phyloP scores from a whole-genome alignment of 2,113 vertebrate species.

The Casuarius casuarius region DNA sequence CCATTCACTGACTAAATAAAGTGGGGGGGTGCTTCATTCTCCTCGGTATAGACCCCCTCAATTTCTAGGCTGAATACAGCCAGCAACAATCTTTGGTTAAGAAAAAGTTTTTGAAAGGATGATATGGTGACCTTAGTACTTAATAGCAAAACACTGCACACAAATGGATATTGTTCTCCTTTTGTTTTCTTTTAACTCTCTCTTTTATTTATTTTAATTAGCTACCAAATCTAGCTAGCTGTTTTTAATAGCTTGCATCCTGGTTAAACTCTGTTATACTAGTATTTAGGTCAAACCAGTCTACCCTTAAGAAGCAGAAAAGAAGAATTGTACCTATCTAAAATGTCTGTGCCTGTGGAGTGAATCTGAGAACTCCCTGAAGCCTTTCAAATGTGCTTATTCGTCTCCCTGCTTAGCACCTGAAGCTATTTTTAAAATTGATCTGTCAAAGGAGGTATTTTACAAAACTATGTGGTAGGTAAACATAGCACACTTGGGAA shows the following conservation, averaged over 20 bases:
- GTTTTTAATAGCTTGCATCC: neutral
- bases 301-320: neutral
- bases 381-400: neutral
- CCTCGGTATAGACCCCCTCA: rapidly evolving
- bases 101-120: neutral
- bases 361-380: neutral
- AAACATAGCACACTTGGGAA: neutral
- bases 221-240: neutral
- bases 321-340: neutral
- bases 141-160: neutral
- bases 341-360: neutral
- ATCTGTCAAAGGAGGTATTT: neutral
- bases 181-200: neutral
- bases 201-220: neutral
- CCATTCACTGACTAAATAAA: neutral
- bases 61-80: neutral
- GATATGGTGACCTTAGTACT: neutral
- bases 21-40: neutral
- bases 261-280: neutral
- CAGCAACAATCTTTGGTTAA: neutral
- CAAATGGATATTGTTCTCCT: neutral
- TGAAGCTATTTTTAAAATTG: neutral
- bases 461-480: neutral
- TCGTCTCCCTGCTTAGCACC: neutral
- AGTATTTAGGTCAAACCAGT: neutral